These are phyloP conservation scores for Ondatra zibethicus DNA, from an alignment of 2,113 vertebrate species.

Conservation along the genomic window DNA sequence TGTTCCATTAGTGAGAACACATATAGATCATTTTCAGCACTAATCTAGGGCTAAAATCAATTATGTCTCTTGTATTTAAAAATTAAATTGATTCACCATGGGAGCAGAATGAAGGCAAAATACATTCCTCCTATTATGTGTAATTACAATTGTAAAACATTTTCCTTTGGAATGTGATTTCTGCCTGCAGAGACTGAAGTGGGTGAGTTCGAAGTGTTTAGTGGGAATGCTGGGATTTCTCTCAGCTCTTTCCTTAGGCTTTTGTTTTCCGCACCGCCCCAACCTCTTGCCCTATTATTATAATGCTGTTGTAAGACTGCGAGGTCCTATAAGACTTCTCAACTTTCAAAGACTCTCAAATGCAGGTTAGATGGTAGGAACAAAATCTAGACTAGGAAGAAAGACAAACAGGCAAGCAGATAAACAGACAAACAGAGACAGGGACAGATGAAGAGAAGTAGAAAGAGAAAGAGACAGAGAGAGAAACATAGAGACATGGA, in stretches of 20 bases:
- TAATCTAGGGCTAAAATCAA: slow-evolving; percentile 92
- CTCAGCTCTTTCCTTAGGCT: slow-evolving; percentile 79
- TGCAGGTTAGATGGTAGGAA: slow-evolving; percentile 36
- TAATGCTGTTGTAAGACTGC: slow-evolving; percentile 72
- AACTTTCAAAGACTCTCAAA: slow-evolving; percentile 73
- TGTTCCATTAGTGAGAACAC: slow-evolving; percentile 89
- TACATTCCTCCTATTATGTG: slow-evolving; percentile 89
- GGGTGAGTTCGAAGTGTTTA: slow-evolving; percentile 83
- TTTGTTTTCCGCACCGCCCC: slow-evolving; percentile 61
- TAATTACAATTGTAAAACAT: slow-evolving; percentile 93
- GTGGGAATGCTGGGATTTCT: slow-evolving; percentile 82
- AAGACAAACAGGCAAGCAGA: not conserved
- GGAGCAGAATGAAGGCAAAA: slow-evolving; percentile 90
- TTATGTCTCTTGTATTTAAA: slow-evolving; percentile 92
- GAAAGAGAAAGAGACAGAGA: not conserved
- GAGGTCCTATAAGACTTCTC: slow-evolving; percentile 71
- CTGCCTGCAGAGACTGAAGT: slow-evolving; percentile 87
- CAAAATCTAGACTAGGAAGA: slow-evolving; percentile 42
- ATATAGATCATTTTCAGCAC: slow-evolving; percentile 90
- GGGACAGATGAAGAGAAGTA: not conserved
- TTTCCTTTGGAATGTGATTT: slow-evolving; percentile 90
- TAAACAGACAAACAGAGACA: not conserved
- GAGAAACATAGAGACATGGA: not conserved
- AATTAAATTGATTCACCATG: slow-evolving; percentile 91
- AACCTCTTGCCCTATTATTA: slow-evolving; percentile 64